Conservation (phyloP, 2,113 vertebrate species). For the Mungos mungo region DNA sequence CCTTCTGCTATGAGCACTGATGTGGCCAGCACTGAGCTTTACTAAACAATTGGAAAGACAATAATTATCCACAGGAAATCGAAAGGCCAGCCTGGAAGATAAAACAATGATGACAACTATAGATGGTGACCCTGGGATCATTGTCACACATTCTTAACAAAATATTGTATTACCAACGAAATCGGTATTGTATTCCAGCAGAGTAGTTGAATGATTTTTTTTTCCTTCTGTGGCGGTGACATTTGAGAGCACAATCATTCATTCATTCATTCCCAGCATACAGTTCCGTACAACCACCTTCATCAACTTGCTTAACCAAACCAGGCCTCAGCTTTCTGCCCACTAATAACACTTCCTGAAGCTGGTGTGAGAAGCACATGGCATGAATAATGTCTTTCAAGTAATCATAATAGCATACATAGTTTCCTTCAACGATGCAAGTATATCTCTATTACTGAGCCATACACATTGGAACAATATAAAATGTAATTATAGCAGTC, state of each 20-base stretch:
- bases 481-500: background rate
- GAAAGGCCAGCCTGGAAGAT: background rate
- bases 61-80: background rate
- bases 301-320: background rate
- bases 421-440: background rate
- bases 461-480: background rate
- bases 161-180: background rate
- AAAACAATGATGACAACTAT: background rate
- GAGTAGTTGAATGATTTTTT: background rate
- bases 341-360: background rate
- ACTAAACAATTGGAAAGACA: background rate
- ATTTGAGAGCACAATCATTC: background rate
- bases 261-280: background rate
- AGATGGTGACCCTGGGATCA: background rate
- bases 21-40: background rate
- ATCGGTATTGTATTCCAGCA: background rate
- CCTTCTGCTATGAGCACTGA: background rate
- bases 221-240: background rate
- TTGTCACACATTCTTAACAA: background rate
- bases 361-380: background rate
- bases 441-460: background rate
- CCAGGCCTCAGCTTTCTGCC: background rate
- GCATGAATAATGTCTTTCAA: background rate
- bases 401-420: background rate
- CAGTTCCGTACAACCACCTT: background rate